Evolutionary conservation across 2,888 invertebrate genomes (phyloP).

Genomic region (Gastrophysa polygoni): DNA sequence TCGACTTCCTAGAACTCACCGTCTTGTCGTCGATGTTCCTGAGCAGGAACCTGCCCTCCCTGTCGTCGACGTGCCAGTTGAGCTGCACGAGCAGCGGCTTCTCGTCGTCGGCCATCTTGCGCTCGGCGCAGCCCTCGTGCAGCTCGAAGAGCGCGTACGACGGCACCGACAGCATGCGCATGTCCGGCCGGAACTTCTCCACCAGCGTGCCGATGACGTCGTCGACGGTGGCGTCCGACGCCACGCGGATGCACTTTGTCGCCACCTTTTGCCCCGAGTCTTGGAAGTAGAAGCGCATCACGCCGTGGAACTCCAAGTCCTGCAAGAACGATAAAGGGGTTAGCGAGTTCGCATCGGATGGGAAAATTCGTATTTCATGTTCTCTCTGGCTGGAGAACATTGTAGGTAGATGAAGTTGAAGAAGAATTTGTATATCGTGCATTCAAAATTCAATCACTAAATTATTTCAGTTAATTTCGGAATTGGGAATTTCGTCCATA

Average conservation of each 20-base stretch:
- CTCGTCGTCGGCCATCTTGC: conserved; percentile 88
- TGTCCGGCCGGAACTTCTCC: conserved; percentile 99
- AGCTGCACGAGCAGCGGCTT: conserved; percentile 95
- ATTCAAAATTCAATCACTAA: too few relatives aligned
- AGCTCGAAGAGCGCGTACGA: conserved; percentile 78
- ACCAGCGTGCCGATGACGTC: conserved; percentile 97
- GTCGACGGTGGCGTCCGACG: conserved; percentile 93
- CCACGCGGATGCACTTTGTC: conserved; percentile 98
- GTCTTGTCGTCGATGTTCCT: conserved; percentile 88
- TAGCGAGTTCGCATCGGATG: too few relatives aligned
- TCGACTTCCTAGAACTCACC: conserved; percentile 52
- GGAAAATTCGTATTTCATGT: too few relatives aligned
- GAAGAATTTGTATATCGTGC: too few relatives aligned
- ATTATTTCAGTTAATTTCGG: too few relatives aligned
- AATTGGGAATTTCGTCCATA: too few relatives aligned
- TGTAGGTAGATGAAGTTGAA: too few relatives aligned
- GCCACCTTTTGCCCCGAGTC: conserved; percentile 98
- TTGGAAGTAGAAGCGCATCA: conserved; percentile 99
- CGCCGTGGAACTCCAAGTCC: conserved; percentile 98
- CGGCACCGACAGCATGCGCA: conserved; percentile 89
- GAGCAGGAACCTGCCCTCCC: conserved; percentile 95
- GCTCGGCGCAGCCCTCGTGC: conserved; percentile 75
- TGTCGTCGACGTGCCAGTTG: conserved; percentile 98
- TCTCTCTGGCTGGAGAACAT: too few relatives aligned
- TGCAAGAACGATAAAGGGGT: conserved; percentile 64